Evolutionary conservation across 2,113 vertebrate species (phyloP).

Genomic region (Oplegnathus fasciatus): DNA sequence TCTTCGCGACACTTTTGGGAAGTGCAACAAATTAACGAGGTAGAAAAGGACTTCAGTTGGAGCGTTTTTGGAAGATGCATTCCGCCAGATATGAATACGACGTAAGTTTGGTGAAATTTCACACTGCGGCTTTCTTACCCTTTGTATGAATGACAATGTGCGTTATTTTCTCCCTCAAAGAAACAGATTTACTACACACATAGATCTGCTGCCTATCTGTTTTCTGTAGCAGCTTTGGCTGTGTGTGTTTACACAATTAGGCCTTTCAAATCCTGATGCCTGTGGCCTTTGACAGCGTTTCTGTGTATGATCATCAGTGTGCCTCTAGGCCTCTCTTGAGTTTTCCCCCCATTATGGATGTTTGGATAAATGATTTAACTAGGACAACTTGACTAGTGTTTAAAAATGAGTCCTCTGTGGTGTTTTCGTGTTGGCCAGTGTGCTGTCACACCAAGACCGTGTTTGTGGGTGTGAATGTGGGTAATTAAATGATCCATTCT

Average conservation of each 20-base stretch:
- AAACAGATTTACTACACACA: not conserved
- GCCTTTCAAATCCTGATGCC: not conserved
- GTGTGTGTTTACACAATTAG: not conserved
- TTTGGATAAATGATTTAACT: not conserved
- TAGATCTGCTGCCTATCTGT: not conserved
- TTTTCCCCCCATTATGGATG: not conserved
- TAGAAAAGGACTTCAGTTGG: not conserved
- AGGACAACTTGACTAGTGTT: not conserved
- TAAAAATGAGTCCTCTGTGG: not conserved
- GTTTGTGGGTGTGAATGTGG: no score
- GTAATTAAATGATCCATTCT: no score
- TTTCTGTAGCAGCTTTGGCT: not conserved
- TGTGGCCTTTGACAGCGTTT: not conserved
- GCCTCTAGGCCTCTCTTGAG: not conserved
- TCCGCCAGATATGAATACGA: slow-evolving; percentile 63
- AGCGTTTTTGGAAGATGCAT: slow-evolving; percentile 53
- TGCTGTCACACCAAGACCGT: not conserved
- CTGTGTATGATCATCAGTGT: not conserved
- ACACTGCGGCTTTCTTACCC: not conserved
- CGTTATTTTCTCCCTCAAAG: no score
- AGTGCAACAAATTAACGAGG: not conserved
- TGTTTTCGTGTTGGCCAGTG: not conserved
- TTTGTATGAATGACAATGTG: not conserved
- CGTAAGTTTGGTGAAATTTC: slow-evolving; percentile 61
- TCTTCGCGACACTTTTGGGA: not conserved